Base-by-base conservation (phyloP, 2,113 vertebrate species). In the Campylorhamphus procurvoides region DNA sequence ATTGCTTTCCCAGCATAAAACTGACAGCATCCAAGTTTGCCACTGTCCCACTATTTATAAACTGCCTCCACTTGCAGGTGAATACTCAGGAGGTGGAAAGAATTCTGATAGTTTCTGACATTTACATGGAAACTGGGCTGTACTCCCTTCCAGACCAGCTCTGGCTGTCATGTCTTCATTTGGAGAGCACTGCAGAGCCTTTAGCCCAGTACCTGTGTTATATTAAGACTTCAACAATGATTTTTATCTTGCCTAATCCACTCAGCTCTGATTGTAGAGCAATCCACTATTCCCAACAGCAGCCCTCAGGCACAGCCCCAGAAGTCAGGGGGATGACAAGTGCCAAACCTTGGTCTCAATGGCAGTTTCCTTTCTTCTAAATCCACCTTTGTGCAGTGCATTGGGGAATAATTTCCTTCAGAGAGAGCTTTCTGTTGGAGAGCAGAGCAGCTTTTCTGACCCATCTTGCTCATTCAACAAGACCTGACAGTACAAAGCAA, bases 231-330 rank as follows among this genome's bases (percentile, higher is more conserved):
- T 68, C 68, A 69, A 6, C 15, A 2, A 77, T 67, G 79, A 81
- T 63, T 95, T 92, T 90, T 89, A 94, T 63, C 92, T 84, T 84
- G 83, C 69, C 93, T 93, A 94, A 91, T 64, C 68, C 79, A 86
- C 68, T 90, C 83, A 78, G 82, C 68, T 96, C 40, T 87, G 85
- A 90, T 27, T 37, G 50, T 9, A 44, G 76, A 86, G 55, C 11
- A 1, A 86, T 63, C 20, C 55, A 52, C 56, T 89, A 18, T 23
- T 77, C 37, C 74, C 44, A 83, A 82, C 6, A 83, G 67, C 88
- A 74, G 62, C 74, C 84, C 81, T 56, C 9, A 12, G 75, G 84
- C 69, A 86, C 20, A 81, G 44, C 62, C 71, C 46, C 52, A 28
- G 16, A 53, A 89, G 39, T 44, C 13, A 66, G 0, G 33, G 86